Percentiles rank a stretch among this genome's conserved stretches.
Evolutionary conservation across 2,113 vertebrate genomes (phyloP).

Genomic region (Charina bottae): DNA sequence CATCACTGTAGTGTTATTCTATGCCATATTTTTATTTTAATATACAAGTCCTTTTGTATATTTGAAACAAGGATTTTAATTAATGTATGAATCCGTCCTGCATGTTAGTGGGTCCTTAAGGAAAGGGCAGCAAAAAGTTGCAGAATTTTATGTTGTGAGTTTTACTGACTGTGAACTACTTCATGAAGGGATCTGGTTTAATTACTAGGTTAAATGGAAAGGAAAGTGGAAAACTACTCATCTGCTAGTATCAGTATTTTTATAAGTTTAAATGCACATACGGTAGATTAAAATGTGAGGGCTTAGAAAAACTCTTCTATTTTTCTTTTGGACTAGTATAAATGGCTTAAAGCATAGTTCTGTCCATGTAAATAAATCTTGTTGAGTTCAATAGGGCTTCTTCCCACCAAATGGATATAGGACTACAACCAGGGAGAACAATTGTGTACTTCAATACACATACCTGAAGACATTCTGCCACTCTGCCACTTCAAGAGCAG

Average conservation of each 20-base stretch:
- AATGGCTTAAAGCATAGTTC: not conserved
- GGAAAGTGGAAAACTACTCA: not conserved
- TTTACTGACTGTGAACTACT: not conserved
- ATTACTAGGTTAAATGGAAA: not conserved
- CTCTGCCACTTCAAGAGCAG: not conserved
- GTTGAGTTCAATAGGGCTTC: not conserved
- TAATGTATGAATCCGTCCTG: not conserved
- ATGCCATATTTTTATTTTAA: too few relatives aligned
- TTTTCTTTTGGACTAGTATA: not conserved
- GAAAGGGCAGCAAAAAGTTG: not conserved
- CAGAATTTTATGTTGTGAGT: not conserved
- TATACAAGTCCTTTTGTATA: too few relatives aligned
- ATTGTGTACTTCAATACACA: not conserved
- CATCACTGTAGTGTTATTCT: too few relatives aligned
- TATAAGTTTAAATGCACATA: not conserved
- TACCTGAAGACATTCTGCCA: not conserved
- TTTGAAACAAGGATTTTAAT: too few relatives aligned
- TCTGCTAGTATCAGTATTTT: conserved; percentile 4
- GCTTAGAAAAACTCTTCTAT: conserved; percentile 5
- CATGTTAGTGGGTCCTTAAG: not conserved
- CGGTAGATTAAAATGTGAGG: conserved; percentile 16
- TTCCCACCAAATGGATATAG: not conserved
- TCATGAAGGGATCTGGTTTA: not conserved
- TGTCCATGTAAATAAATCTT: not conserved
- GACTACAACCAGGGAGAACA: not conserved